Percentiles rank a stretch among this genome's conserved stretches.
phyloP scores from a whole-genome alignment of 2,797 vertebrate genomes.

The Buceros bicornis region DNA sequence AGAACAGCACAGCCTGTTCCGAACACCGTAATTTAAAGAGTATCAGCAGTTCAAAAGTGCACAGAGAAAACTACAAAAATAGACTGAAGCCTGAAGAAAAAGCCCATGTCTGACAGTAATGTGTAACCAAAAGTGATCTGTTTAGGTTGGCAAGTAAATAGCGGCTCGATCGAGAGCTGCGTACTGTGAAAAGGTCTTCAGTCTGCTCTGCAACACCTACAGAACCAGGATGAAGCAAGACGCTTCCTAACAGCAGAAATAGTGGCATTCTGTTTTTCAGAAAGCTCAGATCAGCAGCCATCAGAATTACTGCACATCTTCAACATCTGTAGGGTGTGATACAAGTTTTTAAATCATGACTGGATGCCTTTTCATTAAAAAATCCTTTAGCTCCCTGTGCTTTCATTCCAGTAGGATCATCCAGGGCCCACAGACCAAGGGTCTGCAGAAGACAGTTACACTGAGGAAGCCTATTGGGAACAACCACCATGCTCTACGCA shows the following conservation, averaged over 20 bases:
- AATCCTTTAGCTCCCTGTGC: not conserved
- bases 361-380: not conserved
- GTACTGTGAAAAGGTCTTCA: not conserved
- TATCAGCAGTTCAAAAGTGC: conserved; percentile 36
- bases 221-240: not conserved
- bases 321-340: not conserved
- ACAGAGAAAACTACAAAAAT: conserved; percentile 3
- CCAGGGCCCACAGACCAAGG: not conserved
- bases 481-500: not conserved
- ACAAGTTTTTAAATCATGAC: not conserved
- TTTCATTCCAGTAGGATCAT: not conserved
- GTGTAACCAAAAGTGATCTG: not conserved
- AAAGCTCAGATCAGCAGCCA: not conserved
- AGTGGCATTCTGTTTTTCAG: not conserved
- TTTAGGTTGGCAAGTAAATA: not conserved
- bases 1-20: conserved; percentile 61
- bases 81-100: conserved; percentile 3
- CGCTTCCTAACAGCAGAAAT: not conserved
- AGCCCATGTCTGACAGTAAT: not conserved
- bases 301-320: not conserved
- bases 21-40: not conserved
- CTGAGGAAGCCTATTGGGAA: not conserved
- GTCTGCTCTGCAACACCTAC: not conserved
- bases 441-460: not conserved
- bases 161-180: not conserved